Evolutionary conservation across 2,888 invertebrate species (phyloP), one percentile per base, ranked within the genome.

Genomic region (Conops quadrifasciatus): DNA sequence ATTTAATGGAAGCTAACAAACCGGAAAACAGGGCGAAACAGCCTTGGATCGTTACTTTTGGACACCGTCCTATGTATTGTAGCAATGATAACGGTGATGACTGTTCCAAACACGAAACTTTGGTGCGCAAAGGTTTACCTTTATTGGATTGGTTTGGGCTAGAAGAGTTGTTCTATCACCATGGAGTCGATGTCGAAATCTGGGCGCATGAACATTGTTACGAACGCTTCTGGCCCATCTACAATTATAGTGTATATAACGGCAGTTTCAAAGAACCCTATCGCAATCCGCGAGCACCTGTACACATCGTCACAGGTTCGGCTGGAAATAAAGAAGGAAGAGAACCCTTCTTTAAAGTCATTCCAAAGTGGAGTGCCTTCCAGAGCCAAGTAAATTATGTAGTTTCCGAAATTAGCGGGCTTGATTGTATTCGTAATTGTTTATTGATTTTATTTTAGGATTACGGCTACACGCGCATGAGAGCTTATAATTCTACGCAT

Each of bases 171-270:
- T 93, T 98, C 80, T 91, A 92, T 82, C 88, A 94, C 75, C 91
- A 93, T 84, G 96, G 95, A 60, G 98, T 99, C 24, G 98, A 99
- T 88, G 85, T 98, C 69, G 92, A 92, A 82, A 87, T 99, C 63
- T 98, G 97, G 96, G 98, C 98, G 0, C 98, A 99, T 84, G 98
- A 99, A 85, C 98, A 99, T 87, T 94, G 95, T 49, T 99, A 98
- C 85, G 98, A 98, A 87, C 88, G 99, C 69, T 87, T 96, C 71
- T 98, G 95, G 94, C 98, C 98, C 2, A 90, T 98, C 73, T 98
- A 94, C 87, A 90, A 98, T 85, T 90, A 92, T 78, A 88, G 88
- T 80, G 92, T 91, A 0, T 90, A 89, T 80, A 92, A 92, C 84
- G 92, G 90, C 24, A 88, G 89, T 0, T 15, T 73, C 0, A 77